Conservation (phyloP, 2,113 vertebrate species). For the Macquaria australasica region DNA sequence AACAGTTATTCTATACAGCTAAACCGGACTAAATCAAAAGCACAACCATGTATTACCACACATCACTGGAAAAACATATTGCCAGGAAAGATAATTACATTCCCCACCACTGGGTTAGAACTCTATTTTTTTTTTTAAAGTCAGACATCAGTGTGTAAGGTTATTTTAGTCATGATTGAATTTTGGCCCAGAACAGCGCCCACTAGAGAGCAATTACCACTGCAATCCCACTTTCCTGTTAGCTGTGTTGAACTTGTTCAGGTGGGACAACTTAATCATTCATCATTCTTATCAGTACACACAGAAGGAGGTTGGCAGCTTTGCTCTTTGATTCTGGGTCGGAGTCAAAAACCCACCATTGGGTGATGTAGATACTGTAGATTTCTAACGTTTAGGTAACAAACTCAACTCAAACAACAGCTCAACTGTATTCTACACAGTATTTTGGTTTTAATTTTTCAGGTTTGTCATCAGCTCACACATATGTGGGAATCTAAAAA, state of each 20-base stretch:
- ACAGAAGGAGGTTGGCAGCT: neutral
- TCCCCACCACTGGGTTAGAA: neutral
- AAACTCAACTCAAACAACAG: neutral
- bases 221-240: neutral
- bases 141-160: no score
- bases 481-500: neutral
- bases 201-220: no score
- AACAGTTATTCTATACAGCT: neutral
- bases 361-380: neutral
- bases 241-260: neutral
- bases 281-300: neutral
- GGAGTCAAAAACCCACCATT: neutral
- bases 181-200: neutral
- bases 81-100: neutral
- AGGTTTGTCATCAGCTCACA: neutral
- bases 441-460: neutral
- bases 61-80: neutral
- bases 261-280: neutral
- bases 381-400: neutral
- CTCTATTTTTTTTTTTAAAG: no score
- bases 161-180: neutral
- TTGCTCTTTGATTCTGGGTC: no score
- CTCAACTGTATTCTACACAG: neutral
- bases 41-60: neutral
- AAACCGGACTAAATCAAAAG: neutral